Evolutionary conservation across 2,113 vertebrate species (phyloP).

Genomic region (Brachionichthys hirsutus): DNA sequence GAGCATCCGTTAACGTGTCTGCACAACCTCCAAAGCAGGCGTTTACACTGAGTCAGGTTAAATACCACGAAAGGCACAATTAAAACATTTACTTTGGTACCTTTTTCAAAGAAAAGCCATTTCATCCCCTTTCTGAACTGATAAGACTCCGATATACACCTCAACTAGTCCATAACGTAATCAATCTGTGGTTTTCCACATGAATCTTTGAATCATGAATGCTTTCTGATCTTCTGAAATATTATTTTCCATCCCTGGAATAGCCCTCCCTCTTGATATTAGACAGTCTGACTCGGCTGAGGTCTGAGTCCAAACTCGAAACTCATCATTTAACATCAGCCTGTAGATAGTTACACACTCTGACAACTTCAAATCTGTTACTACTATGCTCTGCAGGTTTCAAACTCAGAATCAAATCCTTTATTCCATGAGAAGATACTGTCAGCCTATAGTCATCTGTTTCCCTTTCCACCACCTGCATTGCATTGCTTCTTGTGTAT

Average conservation of each 20-base stretch:
- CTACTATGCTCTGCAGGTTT: too few species aligned
- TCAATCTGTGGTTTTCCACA: background rate
- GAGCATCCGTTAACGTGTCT: conserved; percentile 10
- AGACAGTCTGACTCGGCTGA: background rate
- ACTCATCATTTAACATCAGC: background rate
- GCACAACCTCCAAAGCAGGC: background rate
- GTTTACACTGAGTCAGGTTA: background rate
- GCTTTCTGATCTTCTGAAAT: background rate
- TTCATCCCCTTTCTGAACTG: background rate
- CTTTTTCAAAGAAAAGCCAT: background rate
- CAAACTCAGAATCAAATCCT: too few species aligned
- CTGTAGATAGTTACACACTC: background rate
- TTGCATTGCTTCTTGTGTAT: background rate
- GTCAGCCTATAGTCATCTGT: too few species aligned
- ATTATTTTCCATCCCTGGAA: background rate
- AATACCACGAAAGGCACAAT: background rate
- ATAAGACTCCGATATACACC: conserved; percentile 1
- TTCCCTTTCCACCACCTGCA: too few species aligned
- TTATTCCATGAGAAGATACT: too few species aligned
- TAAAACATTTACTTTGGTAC: background rate
- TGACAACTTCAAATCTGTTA: background rate
- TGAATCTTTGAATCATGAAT: background rate
- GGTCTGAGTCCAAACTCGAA: too few species aligned
- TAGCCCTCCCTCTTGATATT: background rate
- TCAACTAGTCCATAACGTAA: background rate